Base-by-base conservation (phyloP, 2,888 invertebrate species). In the Scrobipalpa atriplicella region DNA sequence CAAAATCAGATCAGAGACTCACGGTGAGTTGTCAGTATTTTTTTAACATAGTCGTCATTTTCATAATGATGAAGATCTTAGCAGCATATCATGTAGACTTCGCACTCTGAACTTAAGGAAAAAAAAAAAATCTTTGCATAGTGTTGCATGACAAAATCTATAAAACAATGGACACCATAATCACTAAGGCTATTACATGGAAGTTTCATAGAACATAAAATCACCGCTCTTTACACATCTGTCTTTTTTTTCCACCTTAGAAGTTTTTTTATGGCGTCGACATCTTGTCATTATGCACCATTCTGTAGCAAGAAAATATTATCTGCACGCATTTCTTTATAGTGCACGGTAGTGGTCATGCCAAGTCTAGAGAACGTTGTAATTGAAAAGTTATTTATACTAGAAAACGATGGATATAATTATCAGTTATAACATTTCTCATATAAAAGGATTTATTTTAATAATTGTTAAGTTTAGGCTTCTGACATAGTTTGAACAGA, bases 321-420 rank as follows among this genome's bases (percentile, higher is more conserved):
- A 87, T 71, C 87, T 84, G 84, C 87, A 87, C 88, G 87, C 86
- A 80, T 87, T 83, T 84, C 81, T 84, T 79, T 75, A 72, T 66
- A 69, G 65, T 69, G 73, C 67, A 71, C 62, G 67, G 60, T 18
- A 51, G 66, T 61, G n/a, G 36, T 18, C 29, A 54, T 9, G 66
- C 62, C 52, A 66, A 61, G 67, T 61, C 47, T 29, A 5, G 29
- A 29, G 29, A 29, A 29, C 29, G 2, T 29, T 29, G 29, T 29
- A 29, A 29, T 5, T 3, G 5, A 29, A 29, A 29, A 29, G 29
- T n/a, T n/a, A n/a, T n/a, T n/a, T n/a, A n/a, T n/a, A n/a, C n/a
- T n/a, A n/a, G n/a, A n/a, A n/a, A n/a, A n/a, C n/a, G n/a, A n/a
- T n/a, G n/a, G n/a, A n/a, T n/a, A n/a, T n/a, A n/a, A n/a, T n/a